Conservation (phyloP, 2,888 invertebrate genomes). For the Aspidiotus destructor region DNA sequence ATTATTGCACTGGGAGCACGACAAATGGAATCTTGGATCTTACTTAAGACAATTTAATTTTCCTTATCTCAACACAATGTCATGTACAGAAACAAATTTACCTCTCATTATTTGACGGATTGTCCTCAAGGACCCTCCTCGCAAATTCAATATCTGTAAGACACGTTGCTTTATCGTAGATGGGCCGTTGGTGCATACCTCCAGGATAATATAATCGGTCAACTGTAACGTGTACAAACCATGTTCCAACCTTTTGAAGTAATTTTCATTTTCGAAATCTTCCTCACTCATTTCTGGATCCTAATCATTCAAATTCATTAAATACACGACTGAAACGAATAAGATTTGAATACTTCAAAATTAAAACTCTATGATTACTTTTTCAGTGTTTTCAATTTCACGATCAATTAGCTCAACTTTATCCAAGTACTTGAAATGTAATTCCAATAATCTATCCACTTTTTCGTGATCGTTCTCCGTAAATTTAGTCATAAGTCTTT, state of each 20-base stretch:
- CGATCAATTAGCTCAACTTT: conserved; percentile 79
- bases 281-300: conserved; percentile 48
- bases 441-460: conserved; percentile 87
- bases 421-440: conserved; percentile 93
- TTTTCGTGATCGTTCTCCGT: conserved; percentile 97
- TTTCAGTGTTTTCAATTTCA: conserved; percentile 30
- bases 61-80: neutral
- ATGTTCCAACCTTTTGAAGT: conserved; percentile 77
- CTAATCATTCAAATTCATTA: neutral
- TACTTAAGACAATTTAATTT: neutral
- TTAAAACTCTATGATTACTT: conserved; percentile 22
- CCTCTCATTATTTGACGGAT: conserved; percentile 90
- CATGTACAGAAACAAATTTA: conserved; percentile 40
- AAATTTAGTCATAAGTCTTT: conserved; percentile 86
- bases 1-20: no score
- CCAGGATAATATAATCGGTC: conserved; percentile 78
- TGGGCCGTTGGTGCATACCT: conserved; percentile 64
- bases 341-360: conserved; percentile 34
- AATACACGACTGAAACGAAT: conserved; percentile 38
- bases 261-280: conserved; percentile 73
- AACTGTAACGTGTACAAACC: conserved; percentile 95
- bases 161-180: conserved; percentile 71
- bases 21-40: no score
- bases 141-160: conserved; percentile 74
- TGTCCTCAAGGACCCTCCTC: conserved; percentile 83